Base-by-base conservation (phyloP, 2,888 invertebrate species). In the Chymomyza procnemis region DNA sequence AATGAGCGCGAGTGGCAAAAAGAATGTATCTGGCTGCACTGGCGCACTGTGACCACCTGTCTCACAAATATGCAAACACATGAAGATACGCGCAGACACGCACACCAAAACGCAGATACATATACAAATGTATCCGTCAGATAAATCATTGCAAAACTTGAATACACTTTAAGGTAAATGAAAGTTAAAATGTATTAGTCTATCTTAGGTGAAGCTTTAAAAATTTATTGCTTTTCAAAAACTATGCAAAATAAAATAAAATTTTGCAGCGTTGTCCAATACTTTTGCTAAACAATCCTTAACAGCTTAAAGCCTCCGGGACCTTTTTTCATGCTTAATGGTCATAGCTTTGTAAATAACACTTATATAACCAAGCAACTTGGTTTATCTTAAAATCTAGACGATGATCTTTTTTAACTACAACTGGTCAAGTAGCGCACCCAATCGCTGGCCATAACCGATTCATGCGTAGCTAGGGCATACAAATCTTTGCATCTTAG, bases 1-100 rank as follows among this genome's bases (percentile, higher is more conserved):
- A 58, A 58, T 58, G 46, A 34, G 16, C 21, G 48, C 41, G 47
- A 48, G n/a, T 50, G 50, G 75, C 59, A 76, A 67, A 67, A 66
- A 67, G 22, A 55, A 58, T 18, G 26, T n/a, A 8, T 26, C 6
- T 16, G 34, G 8, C 58, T 59, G 12, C 22, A 9, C 21, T 18
- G 21, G 21, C 22, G 30, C 47, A 61, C 22, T 52, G 52, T 61
- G 61, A 34, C 61, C 50, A 61, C 61, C 61, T 61, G 61, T 61
- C 61, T 52, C 61, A 46, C 59, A 59, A 14, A 54, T 21, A 54
- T 19, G 9, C 21, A 54, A 22, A 54, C 1, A 54, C 54, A n/a
- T n/a, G n/a, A n/a, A n/a, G n/a, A n/a, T n/a, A 54, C 54, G 18
- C 14, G 8, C 30, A 34, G 6, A 18, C 22, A 22, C 22, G 4